phyloP scores from a whole-genome alignment of 35 echinoderm and acorn worm genomes.

The Chiridota heheva region DNA sequence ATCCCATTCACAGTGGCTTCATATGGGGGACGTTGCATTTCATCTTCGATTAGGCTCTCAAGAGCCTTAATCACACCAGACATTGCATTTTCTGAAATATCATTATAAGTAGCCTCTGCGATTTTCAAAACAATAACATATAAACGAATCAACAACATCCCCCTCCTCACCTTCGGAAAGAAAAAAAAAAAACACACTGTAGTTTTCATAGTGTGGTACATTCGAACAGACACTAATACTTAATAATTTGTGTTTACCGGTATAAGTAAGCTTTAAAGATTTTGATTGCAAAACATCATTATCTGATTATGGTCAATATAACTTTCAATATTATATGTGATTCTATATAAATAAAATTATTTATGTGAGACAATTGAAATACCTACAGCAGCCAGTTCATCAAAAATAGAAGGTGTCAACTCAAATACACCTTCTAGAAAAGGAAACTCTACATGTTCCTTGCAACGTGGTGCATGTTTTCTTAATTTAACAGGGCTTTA shows the following conservation, averaged over 20 bases:
- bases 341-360: not conserved
- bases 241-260: not conserved
- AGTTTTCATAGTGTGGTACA: not conserved
- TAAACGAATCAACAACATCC: conserved; percentile 11
- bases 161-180: conserved; percentile 10
- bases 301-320: conserved; percentile 3
- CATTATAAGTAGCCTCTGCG: not conserved
- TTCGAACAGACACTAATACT: conserved; percentile 24
- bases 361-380: not conserved
- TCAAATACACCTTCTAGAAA: conserved; percentile 13
- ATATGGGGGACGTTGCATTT: not conserved
- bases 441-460: no score
- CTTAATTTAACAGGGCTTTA: no score
- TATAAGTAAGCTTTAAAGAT: not conserved
- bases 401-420: conserved; percentile 9
- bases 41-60: conserved; percentile 1
- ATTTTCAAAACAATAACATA: not conserved
- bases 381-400: conserved; percentile 1
- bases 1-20: not conserved
- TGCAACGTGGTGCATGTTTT: no score
- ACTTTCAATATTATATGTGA: conserved; percentile 15
- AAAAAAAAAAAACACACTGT: conserved; percentile 17
- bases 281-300: not conserved
- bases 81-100: not conserved
- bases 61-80: not conserved